phyloP scores from a whole-genome alignment of 2,888 invertebrate species.

The Apeira syringaria region DNA sequence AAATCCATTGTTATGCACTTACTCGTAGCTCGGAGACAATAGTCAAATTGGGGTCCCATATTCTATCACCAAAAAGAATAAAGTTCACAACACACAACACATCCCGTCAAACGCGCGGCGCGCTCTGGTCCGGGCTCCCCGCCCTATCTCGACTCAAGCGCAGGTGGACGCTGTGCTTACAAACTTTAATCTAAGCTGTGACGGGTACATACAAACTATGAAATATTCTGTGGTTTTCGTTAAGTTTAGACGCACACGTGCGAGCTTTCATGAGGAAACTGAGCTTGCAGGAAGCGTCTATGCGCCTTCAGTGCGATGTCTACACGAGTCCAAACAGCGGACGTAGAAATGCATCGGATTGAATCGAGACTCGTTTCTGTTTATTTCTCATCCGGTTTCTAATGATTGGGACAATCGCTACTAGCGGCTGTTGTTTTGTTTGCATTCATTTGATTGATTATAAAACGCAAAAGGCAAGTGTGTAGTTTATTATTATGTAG shows the following conservation, averaged over 20 bases:
- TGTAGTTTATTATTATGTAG: too few relatives aligned
- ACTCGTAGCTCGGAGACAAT: constrained; percentile 77
- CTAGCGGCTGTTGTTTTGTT: constrained; percentile 15
- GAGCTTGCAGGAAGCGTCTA: constrained; percentile 47
- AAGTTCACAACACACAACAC: constrained; percentile 68
- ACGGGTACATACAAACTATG: constrained; percentile 12
- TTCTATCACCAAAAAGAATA: constrained; percentile 31
- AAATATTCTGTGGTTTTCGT: constrained; percentile 35
- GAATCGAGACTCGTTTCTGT: constrained; percentile 15
- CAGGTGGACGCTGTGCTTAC: constrained; percentile 55
- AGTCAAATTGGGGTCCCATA: constrained; percentile 80
- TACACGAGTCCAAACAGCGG: constrained; percentile 42
- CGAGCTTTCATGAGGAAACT: constrained; percentile 69
- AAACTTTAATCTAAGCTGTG: constrained; percentile 30
- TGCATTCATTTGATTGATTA: neutral
- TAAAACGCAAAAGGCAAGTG: neutral
- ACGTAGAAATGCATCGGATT: constrained; percentile 31
- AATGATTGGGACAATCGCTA: constrained; percentile 27
- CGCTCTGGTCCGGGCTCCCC: constrained; percentile 55
- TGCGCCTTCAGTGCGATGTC: constrained; percentile 34
- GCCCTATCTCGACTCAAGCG: constrained; percentile 51
- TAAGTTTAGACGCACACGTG: constrained; percentile 58
- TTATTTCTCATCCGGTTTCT: constrained; percentile 31
- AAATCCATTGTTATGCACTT: constrained; percentile 56
- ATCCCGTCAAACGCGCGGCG: constrained; percentile 71